Conservation (phyloP, 2,797 vertebrate species). For the Halcyon badia region DNA sequence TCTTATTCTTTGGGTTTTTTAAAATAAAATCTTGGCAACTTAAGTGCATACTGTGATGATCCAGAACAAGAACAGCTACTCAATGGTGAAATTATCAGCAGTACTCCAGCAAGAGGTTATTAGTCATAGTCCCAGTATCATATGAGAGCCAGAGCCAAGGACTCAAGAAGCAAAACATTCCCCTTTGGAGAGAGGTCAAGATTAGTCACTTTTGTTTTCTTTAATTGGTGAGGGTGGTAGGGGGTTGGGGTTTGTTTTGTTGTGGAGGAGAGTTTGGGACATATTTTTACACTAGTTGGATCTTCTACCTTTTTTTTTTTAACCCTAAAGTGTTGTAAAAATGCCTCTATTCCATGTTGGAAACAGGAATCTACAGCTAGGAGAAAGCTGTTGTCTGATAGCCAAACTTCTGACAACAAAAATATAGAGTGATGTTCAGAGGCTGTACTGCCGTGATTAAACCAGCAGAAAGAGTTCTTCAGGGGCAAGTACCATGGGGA, state of each 20-base stretch:
- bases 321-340: constrained; percentile 48
- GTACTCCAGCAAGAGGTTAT: constrained; percentile 61
- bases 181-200: constrained; percentile 67
- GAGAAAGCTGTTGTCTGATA: constrained; percentile 32
- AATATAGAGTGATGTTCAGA: constrained; percentile 30
- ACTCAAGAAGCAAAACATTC: constrained; percentile 72
- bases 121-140: constrained; percentile 75
- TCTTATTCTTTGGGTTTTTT: constrained; percentile 51
- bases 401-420: constrained; percentile 48
- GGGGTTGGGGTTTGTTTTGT: not conserved
- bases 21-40: constrained; percentile 64
- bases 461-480: constrained; percentile 30
- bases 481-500: constrained; percentile 4
- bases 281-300: constrained; percentile 26
- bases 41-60: constrained; percentile 35
- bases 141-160: constrained; percentile 60
- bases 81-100: constrained; percentile 76
- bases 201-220: constrained; percentile 66
- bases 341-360: not conserved
- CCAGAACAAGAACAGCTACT: constrained; percentile 70
- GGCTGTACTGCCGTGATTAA: not conserved
- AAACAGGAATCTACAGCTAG: not conserved
- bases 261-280: not conserved
- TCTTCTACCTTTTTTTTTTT: not conserved
- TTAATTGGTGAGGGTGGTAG: not conserved